phyloP scores from a whole-genome alignment of 2,888 invertebrate species.

The Amiota communis region DNA sequence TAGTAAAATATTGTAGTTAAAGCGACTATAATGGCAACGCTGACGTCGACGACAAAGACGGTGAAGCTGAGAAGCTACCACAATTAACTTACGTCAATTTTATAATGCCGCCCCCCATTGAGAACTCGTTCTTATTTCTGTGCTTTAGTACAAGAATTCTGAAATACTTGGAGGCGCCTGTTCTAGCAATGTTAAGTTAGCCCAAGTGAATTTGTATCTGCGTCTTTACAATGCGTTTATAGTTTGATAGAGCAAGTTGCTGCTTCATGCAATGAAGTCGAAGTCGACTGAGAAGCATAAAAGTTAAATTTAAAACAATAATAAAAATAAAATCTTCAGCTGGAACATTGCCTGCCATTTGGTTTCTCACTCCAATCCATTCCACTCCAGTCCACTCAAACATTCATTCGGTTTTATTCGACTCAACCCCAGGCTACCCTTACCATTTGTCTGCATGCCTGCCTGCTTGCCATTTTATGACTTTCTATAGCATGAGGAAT shows the following conservation, averaged over 20 bases:
- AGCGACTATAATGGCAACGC: slow-evolving; percentile 48
- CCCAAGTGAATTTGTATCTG: background rate
- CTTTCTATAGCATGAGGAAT: background rate
- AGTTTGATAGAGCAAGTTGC: slow-evolving; percentile 2
- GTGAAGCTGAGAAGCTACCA: slow-evolving; percentile 45
- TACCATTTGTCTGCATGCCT: too few species aligned
- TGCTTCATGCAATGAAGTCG: background rate
- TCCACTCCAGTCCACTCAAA: too few species aligned
- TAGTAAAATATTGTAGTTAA: slow-evolving; percentile 46
- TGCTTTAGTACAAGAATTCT: too few species aligned
- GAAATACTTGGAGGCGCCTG: slow-evolving; percentile 1
- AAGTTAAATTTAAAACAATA: slow-evolving; percentile 28
- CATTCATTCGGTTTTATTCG: too few species aligned
- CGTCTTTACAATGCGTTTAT: background rate
- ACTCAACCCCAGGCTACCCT: too few species aligned
- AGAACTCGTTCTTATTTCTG: background rate
- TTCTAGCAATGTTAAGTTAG: background rate
- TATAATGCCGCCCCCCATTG: slow-evolving; percentile 38
- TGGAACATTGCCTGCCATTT: slow-evolving; percentile 8
- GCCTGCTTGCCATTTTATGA: background rate
- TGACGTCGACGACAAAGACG: slow-evolving; percentile 1
- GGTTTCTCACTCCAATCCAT: background rate
- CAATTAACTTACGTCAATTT: slow-evolving; percentile 64
- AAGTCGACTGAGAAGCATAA: slow-evolving; percentile 9
- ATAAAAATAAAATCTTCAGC: slow-evolving; percentile 28